Conservation (phyloP, 2,113 vertebrate species). For the Hydrochoerus hydrochaeris region DNA sequence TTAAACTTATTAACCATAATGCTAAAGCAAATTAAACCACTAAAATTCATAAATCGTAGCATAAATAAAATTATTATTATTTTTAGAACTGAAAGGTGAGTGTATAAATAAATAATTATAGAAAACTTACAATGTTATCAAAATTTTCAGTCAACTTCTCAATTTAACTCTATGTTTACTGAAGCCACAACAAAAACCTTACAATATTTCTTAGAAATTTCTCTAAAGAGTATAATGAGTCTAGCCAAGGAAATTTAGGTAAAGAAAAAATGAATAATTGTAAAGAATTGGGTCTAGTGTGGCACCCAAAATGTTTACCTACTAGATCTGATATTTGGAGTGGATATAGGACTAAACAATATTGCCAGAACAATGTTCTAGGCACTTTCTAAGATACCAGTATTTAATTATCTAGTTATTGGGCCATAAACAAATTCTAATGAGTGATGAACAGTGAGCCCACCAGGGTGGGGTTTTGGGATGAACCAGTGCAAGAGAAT, state of each 20-base stretch:
- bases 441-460: neutral
- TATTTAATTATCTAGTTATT: neutral
- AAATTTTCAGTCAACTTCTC: neutral
- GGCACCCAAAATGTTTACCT: neutral
- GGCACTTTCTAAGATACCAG: neutral
- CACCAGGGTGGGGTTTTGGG: neutral
- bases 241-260: neutral
- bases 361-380: neutral
- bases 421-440: neutral
- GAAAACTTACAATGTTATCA: neutral
- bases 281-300: neutral
- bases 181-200: neutral
- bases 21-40: neutral
- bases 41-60: neutral
- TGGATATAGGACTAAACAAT: neutral
- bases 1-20: neutral
- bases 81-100: neutral
- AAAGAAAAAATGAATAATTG: neutral
- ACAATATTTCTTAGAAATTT: neutral
- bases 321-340: neutral
- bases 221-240: neutral
- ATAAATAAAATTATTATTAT: neutral
- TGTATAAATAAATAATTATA: neutral
- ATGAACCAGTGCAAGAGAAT: neutral
- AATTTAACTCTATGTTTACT: conserved; percentile 19